Conservation (phyloP, 2,797 vertebrate species). For the Todus mexicanus region DNA sequence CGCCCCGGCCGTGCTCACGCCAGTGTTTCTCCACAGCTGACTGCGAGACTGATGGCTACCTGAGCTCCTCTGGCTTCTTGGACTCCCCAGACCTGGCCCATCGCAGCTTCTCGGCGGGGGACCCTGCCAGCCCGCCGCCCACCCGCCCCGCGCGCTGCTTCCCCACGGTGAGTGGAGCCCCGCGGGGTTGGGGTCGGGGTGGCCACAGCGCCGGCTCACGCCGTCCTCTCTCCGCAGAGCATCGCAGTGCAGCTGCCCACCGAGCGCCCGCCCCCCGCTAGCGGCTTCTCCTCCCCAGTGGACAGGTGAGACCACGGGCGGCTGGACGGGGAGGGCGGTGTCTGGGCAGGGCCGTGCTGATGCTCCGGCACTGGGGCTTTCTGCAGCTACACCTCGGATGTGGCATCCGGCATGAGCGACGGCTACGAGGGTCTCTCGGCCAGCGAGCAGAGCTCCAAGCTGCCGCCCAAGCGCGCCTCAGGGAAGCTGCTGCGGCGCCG, state of each 20-base stretch:
- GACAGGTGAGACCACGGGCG: constrained; percentile 77
- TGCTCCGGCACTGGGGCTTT: neutral
- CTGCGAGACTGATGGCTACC: constrained; percentile 92
- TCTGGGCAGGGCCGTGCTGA: fast-evolving
- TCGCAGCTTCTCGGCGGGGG: neutral
- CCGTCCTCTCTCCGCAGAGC: constrained; percentile 72
- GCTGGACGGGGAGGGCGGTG: fast-evolving
- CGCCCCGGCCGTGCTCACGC: neutral
- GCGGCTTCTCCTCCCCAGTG: constrained; percentile 86
- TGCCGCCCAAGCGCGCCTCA: constrained; percentile 62
- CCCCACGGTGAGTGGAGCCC: constrained; percentile 81
- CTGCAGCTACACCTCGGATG: constrained; percentile 85
- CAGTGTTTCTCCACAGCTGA: constrained; percentile 78
- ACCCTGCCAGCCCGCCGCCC: constrained; percentile 51
- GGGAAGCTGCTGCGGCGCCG: constrained; percentile 82
- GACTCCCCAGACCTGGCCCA: constrained; percentile 78
- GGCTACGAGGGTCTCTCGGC: constrained; percentile 80
- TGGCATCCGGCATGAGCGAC: constrained; percentile 87
- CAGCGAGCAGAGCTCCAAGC: constrained; percentile 69
- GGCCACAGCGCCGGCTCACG: neutral
- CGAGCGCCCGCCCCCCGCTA: constrained; percentile 68
- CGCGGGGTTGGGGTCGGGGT: fast-evolving
- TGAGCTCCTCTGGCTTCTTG: constrained; percentile 90
- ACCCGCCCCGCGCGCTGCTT: constrained; percentile 74
- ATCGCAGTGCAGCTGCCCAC: constrained; percentile 82